These are phyloP conservation scores for Neodiprion fabricii DNA, from an alignment of 1,140 invertebrate species.

Conservation along the genomic window DNA sequence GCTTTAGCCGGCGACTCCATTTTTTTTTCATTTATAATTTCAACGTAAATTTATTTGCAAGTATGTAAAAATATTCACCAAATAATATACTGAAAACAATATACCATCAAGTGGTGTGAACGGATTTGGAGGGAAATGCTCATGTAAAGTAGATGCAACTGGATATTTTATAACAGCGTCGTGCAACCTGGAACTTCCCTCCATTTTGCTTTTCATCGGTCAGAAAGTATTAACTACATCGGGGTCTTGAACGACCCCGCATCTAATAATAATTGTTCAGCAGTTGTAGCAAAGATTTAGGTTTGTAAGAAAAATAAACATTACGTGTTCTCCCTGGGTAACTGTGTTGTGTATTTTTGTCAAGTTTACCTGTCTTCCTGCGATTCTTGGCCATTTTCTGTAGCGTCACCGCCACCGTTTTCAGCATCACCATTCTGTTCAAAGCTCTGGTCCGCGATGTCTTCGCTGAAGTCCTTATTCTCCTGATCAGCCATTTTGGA, in stretches of 20 bases:
- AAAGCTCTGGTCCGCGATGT: slow-evolving; percentile 56
- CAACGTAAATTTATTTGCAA: slow-evolving; percentile 1
- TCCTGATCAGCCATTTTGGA: slow-evolving; percentile 56
- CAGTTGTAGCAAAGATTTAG: background rate
- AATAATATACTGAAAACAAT: background rate
- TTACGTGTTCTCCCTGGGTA: background rate
- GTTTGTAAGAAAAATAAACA: background rate
- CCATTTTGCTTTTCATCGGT: background rate
- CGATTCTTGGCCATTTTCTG: slow-evolving; percentile 55
- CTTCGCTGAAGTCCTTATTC: slow-evolving; percentile 60
- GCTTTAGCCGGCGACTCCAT: slow-evolving; percentile 3
- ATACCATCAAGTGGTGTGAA: background rate
- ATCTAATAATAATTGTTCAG: background rate
- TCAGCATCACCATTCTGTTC: slow-evolving; percentile 59
- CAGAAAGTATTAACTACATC: background rate
- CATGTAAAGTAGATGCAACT: slow-evolving; percentile 1
- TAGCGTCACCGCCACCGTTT: slow-evolving; percentile 50
- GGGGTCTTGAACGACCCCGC: background rate
- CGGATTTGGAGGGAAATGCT: background rate
- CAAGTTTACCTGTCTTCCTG: slow-evolving; percentile 57
- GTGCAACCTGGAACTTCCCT: slow-evolving; percentile 4
- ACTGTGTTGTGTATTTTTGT: background rate
- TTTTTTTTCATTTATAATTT: background rate
- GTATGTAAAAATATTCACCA: background rate
- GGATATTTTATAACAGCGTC: background rate